Base-by-base conservation (phyloP, 2,888 invertebrate species). In the Volucella inanis region DNA sequence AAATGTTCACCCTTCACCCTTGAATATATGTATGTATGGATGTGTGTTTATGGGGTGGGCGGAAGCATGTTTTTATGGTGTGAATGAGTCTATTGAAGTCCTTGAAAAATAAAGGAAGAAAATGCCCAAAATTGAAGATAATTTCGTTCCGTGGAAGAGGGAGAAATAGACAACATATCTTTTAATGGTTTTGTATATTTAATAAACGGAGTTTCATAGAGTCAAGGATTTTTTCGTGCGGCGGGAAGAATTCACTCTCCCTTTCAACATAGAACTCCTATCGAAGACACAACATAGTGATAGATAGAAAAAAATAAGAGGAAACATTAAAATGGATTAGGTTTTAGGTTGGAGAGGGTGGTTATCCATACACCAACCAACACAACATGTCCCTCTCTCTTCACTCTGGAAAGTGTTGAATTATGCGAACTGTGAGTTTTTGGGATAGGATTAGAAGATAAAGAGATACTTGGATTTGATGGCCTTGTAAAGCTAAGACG, bases 161-260 rank as follows among this genome's bases (percentile, higher is more conserved):
- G 43, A 67, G 55, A 68, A 76, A 81, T 72, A 80, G 62, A 64
- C 57, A 85, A 77, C 72, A 85, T 81, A 81, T 81, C 76, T 77
- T 67, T 76, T 81, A 85, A 85, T 81, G 85, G 72, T 72, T 81
- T 62, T 79, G 72, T 68, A 68, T 81, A 75, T 81, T 85, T 72
- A 75, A 64, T 77, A 85, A 81, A 54, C 64, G 45, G 55, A 52
- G 31, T 74, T 72, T 52, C n/a, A 8, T 15, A 59, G 12, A 41
- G 14, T 22, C 45, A 10, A n/a, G 8, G 43, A 31, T 31, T 31
- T 31, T 31, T 31, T 22, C 3, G 1, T 22, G 9, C 0, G 15
- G n/a, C 11, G 15, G 14, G 11, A 2, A 14, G 22, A 47, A 39
- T 31, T 6, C 31, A 31, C 31, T 31, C 6, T 31, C 31, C 31